Evolutionary conservation across 1,140 invertebrate genomes (phyloP).

Genomic region (Stegodyphus mimosarum): DNA sequence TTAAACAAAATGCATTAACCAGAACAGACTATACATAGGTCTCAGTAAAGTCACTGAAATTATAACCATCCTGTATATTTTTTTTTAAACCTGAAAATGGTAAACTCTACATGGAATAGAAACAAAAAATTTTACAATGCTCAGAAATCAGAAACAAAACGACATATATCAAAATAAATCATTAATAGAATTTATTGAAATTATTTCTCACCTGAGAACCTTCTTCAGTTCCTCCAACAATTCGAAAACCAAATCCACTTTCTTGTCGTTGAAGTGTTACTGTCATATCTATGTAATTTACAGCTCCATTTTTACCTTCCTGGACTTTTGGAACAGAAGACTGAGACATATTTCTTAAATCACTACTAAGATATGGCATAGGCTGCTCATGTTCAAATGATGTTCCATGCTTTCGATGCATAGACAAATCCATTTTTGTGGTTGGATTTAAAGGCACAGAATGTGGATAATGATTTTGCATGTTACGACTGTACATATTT

Average conservation of each 20-base stretch:
- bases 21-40: no score
- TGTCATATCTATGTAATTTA: slow-evolving; percentile 79
- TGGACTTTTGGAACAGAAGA: slow-evolving; percentile 26
- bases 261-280: slow-evolving; percentile 85
- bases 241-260: slow-evolving; percentile 94
- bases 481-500: not conserved
- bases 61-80: no score
- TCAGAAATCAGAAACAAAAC: not conserved
- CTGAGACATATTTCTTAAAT: slow-evolving; percentile 31
- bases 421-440: slow-evolving; percentile 3
- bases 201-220: slow-evolving; percentile 82
- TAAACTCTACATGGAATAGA: no score
- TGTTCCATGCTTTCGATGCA: slow-evolving; percentile 74
- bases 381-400: slow-evolving; percentile 78
- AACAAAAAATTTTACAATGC: no score
- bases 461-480: slow-evolving; percentile 12
- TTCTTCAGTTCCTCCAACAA: slow-evolving; percentile 98
- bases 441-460: not conserved
- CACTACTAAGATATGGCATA: slow-evolving; percentile 64
- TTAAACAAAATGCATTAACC: no score
- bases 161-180: not conserved
- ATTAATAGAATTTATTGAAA: not conserved
- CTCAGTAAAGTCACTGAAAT: no score
- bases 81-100: no score
- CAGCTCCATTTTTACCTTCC: slow-evolving; percentile 13